Conservation (phyloP, 30 jellyfish, hydroid and myxozoan genomes). For the Turritopsis dohrnii region DNA sequence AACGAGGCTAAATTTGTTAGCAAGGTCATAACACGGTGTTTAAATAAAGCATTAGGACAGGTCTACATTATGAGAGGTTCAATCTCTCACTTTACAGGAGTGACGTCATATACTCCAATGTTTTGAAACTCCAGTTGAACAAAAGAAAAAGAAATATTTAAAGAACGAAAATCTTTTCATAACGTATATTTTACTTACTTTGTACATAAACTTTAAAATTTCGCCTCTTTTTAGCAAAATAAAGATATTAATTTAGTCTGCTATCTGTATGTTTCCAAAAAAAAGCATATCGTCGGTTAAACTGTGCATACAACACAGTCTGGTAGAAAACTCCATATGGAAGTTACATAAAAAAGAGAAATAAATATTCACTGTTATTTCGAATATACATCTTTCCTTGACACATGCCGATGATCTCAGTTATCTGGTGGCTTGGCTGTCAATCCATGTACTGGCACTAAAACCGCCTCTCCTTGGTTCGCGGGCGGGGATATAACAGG, state of each 20-base stretch:
- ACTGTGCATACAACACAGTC: not conserved
- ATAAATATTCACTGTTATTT: not conserved
- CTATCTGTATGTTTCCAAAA: not conserved
- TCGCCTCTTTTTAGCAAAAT: not conserved
- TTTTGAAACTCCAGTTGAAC: too few species aligned
- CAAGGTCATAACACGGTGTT: too few species aligned
- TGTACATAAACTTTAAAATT: too few species aligned
- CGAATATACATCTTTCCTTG: not conserved
- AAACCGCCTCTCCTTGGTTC: not conserved
- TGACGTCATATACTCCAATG: too few species aligned
- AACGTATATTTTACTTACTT: too few species aligned
- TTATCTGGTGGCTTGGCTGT: not conserved
- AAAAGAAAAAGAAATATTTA: too few species aligned
- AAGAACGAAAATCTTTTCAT: too few species aligned
- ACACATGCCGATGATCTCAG: not conserved
- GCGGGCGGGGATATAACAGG: constrained; percentile 9
- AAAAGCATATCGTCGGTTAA: not conserved
- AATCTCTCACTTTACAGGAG: too few species aligned
- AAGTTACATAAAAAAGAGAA: not conserved
- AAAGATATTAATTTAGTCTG: not conserved
- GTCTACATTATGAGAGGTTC: too few species aligned
- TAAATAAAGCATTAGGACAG: too few species aligned
- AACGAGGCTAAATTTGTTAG: too few species aligned
- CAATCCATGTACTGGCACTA: not conserved
- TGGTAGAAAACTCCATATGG: not conserved